Conservation (phyloP, 2,113 vertebrate species). For the rabbit (Oryctolagus cuniculus) region DNA sequence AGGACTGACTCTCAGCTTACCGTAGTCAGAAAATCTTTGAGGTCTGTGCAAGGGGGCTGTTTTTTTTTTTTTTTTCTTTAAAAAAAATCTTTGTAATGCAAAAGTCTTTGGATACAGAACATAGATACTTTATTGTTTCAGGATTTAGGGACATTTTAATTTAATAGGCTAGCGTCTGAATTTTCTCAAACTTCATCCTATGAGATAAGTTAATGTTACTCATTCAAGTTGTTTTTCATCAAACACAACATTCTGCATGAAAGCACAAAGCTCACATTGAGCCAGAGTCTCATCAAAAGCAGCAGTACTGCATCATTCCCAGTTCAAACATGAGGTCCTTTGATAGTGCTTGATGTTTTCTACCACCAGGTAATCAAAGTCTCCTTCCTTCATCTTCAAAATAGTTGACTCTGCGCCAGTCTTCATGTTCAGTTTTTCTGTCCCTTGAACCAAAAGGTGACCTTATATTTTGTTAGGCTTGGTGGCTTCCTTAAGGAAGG, state of each 20-base stretch:
- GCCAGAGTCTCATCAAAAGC: constrained; percentile 48
- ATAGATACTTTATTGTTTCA: constrained; percentile 25
- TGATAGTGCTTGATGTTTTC: constrained; percentile 56
- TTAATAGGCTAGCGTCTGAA: background rate
- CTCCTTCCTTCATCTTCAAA: constrained; percentile 57
- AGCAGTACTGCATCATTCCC: background rate
- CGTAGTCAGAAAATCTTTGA: constrained; percentile 4
- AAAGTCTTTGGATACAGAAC: constrained; percentile 23
- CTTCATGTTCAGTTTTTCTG: background rate
- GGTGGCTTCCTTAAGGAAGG: background rate
- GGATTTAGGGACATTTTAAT: constrained; percentile 50
- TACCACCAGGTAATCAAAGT: constrained; percentile 52
- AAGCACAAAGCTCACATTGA: constrained; percentile 60
- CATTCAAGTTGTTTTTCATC: constrained; percentile 54
- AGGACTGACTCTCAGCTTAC: constrained; percentile 2
- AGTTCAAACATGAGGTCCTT: constrained; percentile 49
- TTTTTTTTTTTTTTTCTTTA: background rate
- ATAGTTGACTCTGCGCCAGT: background rate
- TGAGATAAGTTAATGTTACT: constrained; percentile 57
- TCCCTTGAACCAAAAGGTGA: constrained; percentile 24
- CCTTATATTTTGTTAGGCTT: background rate
- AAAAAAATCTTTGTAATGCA: background rate
- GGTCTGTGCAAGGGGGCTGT: constrained; percentile 11
- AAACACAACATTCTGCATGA: constrained; percentile 60
- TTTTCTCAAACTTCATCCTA: constrained; percentile 63